phyloP scores from a whole-genome alignment of 2,113 vertebrate species.

The Chaetops frenatus region DNA sequence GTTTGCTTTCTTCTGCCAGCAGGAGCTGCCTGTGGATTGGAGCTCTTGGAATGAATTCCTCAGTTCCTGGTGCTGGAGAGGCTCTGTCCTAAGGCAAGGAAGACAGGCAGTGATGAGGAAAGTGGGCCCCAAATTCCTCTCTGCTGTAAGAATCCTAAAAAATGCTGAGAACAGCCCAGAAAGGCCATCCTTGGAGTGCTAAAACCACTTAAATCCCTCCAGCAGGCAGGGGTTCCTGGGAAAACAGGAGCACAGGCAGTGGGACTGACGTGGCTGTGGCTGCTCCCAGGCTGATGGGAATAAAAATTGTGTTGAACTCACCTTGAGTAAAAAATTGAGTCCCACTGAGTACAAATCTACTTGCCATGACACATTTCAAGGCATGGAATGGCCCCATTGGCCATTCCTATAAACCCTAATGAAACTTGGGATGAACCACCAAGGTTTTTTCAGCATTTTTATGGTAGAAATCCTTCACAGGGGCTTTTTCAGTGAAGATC shows the following conservation, averaged over 20 bases:
- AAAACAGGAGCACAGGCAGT: accelerated
- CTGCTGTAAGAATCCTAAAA: background rate
- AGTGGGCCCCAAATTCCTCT: background rate
- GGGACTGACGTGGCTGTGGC: accelerated
- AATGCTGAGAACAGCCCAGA: background rate
- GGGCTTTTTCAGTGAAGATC: background rate
- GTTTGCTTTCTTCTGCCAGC: background rate
- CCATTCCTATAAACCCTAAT: background rate
- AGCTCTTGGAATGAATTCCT: background rate
- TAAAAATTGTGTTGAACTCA: background rate
- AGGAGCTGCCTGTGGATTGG: background rate
- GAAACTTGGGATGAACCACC: background rate
- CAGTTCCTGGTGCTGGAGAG: background rate
- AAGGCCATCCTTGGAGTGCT: background rate
- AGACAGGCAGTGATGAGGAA: background rate
- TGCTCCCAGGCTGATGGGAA: background rate
- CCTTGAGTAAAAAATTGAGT: background rate
- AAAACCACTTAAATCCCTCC: accelerated
- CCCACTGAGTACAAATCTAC: background rate
- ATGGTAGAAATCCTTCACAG: background rate
- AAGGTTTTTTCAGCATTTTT: background rate
- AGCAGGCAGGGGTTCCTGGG: background rate
- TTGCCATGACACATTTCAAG: background rate
- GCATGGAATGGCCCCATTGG: background rate
- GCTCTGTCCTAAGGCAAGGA: background rate